Conservation (phyloP, 1,140 invertebrate species). For the Formica selysi region DNA sequence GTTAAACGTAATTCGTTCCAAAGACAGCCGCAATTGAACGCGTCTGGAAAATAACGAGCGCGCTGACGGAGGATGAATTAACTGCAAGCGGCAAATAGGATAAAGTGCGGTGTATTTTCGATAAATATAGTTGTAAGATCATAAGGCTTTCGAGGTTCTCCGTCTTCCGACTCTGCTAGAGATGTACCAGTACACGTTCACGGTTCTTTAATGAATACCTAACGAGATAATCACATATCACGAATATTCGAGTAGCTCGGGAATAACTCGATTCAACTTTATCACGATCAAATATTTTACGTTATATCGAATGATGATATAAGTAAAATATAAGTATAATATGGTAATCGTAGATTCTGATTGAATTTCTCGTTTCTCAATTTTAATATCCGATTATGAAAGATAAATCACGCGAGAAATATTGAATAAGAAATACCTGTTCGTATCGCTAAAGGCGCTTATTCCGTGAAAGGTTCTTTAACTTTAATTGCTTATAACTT, state of each 20-base stretch:
- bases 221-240: slow-evolving; percentile 52
- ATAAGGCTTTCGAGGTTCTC: background rate
- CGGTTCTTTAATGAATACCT: slow-evolving; percentile 54
- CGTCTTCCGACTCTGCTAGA: slow-evolving; percentile 34
- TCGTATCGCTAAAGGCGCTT: background rate
- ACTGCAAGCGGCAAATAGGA: slow-evolving; percentile 27
- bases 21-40: slow-evolving; percentile 58
- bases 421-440: slow-evolving; percentile 39
- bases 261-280: slow-evolving; percentile 3
- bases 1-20: slow-evolving; percentile 51
- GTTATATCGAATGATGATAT: background rate
- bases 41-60: slow-evolving; percentile 60
- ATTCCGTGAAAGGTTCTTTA: background rate
- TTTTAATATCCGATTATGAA: slow-evolving; percentile 43
- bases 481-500: slow-evolving; percentile 9
- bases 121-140: slow-evolving; percentile 45
- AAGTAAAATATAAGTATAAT: slow-evolving; percentile 44
- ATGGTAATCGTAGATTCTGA: slow-evolving; percentile 55
- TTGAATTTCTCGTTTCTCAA: slow-evolving; percentile 49
- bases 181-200: slow-evolving; percentile 1
- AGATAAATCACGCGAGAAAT: slow-evolving; percentile 48
- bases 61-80: slow-evolving; percentile 42
- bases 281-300: slow-evolving; percentile 31
- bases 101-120: slow-evolving; percentile 35
- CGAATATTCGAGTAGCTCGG: slow-evolving; percentile 10